Percentiles rank a stretch among this genome's conserved stretches.
Conservation (phyloP, 53 echinoderm and acorn worm genomes). For the Antedon mediterranea region DNA sequence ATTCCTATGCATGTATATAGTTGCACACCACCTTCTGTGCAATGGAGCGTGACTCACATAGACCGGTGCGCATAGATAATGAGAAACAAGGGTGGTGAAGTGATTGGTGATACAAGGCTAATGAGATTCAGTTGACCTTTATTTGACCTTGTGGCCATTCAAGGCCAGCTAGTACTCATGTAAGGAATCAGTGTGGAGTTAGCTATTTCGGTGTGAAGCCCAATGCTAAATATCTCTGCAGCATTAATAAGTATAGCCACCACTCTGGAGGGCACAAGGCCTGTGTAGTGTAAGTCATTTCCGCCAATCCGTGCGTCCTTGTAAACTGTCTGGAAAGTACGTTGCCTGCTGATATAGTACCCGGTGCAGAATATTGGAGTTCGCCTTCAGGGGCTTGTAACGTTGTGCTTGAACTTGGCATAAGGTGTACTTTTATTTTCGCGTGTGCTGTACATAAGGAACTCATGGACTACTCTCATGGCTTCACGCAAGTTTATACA, state of each 20-base stretch:
- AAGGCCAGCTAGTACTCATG: neutral
- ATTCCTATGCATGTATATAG: neutral
- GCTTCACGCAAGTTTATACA: neutral
- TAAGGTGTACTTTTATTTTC: neutral
- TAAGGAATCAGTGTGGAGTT: neutral
- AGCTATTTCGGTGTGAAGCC: neutral
- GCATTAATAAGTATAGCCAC: neutral
- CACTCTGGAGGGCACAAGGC: neutral
- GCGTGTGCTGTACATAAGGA: neutral
- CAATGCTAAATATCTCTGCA: neutral
- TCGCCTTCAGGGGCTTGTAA: slow-evolving; percentile 1
- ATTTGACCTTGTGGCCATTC: neutral
- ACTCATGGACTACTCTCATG: neutral
- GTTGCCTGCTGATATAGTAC: neutral
- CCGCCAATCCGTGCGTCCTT: neutral
- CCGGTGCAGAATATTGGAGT: neutral
- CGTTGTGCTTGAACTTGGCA: neutral
- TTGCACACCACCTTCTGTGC: neutral
- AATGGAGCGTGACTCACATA: neutral
- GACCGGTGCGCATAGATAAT: neutral
- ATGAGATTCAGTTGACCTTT: neutral
- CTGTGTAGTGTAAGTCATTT: neutral
- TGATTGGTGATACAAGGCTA: slow-evolving; percentile 1
- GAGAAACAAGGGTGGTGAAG: neutral
- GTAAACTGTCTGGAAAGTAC: neutral